phyloP scores from a whole-genome alignment of 2,797 vertebrate species.

The Oceanodroma leucorhoa region DNA sequence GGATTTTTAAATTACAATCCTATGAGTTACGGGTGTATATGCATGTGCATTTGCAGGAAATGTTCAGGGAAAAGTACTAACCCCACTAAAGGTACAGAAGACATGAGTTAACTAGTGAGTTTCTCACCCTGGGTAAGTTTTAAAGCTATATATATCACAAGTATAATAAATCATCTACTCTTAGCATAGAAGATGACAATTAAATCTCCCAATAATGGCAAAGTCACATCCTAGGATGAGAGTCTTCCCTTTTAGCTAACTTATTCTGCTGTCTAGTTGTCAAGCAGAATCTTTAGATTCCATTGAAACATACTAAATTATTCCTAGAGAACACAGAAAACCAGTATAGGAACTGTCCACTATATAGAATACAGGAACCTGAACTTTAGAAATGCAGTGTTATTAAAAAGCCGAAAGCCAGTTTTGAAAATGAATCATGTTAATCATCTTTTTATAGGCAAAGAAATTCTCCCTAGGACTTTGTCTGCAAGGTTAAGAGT shows the following conservation, averaged over 20 bases:
- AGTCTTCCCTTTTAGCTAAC: neutral
- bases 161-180: neutral
- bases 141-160: neutral
- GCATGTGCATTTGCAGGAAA: neutral
- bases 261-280: neutral
- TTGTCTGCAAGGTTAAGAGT: neutral
- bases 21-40: neutral
- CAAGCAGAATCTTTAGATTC: neutral
- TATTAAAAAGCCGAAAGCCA: neutral
- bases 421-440: neutral
- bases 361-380: accelerated
- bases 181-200: neutral
- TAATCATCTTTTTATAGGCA: neutral
- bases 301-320: neutral
- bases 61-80: neutral
- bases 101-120: neutral
- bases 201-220: neutral
- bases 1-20: neutral
- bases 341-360: neutral
- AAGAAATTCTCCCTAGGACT: neutral
- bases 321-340: neutral
- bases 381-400: neutral
- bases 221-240: neutral
- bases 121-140: neutral
- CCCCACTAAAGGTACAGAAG: neutral